Base-by-base conservation (phyloP, 2,113 vertebrate species). In the Bos indicus region DNA sequence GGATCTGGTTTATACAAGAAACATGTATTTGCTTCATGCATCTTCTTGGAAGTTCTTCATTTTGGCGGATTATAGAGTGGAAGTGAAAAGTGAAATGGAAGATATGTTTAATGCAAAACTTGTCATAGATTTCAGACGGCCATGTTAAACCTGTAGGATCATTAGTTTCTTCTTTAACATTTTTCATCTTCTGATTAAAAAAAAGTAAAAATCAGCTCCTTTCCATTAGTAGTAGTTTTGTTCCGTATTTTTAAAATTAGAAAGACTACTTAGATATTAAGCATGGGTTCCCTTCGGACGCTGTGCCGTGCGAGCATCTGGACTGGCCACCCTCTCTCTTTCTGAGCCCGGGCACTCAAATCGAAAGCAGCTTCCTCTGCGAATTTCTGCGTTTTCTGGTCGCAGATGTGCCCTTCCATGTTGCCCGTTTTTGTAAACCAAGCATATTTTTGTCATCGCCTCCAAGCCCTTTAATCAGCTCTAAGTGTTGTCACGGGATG, bases 361-460 rank as follows among this genome's bases (percentile, higher is more conserved):
- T 97, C 14, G 52, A 97, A 98, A 98, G 78, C 97, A 98, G 95
- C 85, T 97, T 97, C 85, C 96, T 87, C 95, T 2, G 4, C 87
- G 93, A 46, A 59, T 95, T 62, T 77, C 78, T 96, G 78, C 67
- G 89, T 84, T 48, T 94, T 94, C 89, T 96, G 9, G 59, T 88
- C 94, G n/a, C 92, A 98, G 74, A 93, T 91, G 86, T 98, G 91
- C 96, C 82, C 88, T 94, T 97, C 96, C 25, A 43, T 92, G 56
- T 52, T 3, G 8, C 94, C 94, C 97, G 93, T 46, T 21, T n/a
- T 93, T 98, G 91, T 97, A 78, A 94, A 91, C 8, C 16, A 51
- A 88, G 81, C 89, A 4, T 97, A 97, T 97, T 98, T 98, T 98
- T 97, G 91, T 97, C 95, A 95, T 97, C 91, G 30, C 56, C 93